Base-by-base conservation (phyloP, 2,113 vertebrate genomes). In the Bucco capensis region DNA sequence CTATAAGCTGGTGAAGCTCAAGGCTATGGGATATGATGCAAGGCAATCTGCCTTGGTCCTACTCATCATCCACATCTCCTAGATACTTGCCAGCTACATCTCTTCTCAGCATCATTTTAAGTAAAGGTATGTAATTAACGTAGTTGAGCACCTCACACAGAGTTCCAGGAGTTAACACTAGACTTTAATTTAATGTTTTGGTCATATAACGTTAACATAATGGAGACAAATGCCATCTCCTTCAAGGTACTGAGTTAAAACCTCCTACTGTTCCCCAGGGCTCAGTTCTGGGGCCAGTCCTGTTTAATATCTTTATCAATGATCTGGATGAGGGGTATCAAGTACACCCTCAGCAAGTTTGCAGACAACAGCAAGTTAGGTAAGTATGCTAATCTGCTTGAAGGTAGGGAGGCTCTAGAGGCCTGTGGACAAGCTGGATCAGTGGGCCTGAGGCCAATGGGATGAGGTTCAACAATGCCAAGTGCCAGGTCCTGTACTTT, bases 1-100 rank as follows among this genome's bases (percentile, higher is more conserved):
- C n/a, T n/a, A n/a, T n/a, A n/a, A n/a, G 40, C 35, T 46, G 28
- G 50, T 66, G 46, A 81, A 58, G n/a, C 33, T 78, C 30, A 50
- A 7, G 10, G 44, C 6, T 13, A 13, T 1, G 0, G 13, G 42
- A 8, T 9, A n/a, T 0, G 0, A 37, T 21, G 9, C 19, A 64
- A 53, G 30, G 30, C 62, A 46, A 14, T 12, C 16, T 71, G 61
- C 44, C 51, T 28, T 38, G 6, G 27, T 78, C 18, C 8, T 80
- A 12, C 22, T 69, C 44, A 9, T 40, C 37, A 38, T 23, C 12
- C 67, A 31, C 19, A 27, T 47, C 44, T 64, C 31, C n/a, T 35
- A n/a, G 12, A 49, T 6, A 53, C 22, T 21, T 65, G 42, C 31
- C 74, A 61, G 62, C 46, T 78, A 65, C 24, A 57, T 30, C 30